A percentile compares a stretch with the other conserved stretches of the same genome.
phyloP scores from a whole-genome alignment of 1,140 invertebrate genomes.

The Ips typographus region DNA sequence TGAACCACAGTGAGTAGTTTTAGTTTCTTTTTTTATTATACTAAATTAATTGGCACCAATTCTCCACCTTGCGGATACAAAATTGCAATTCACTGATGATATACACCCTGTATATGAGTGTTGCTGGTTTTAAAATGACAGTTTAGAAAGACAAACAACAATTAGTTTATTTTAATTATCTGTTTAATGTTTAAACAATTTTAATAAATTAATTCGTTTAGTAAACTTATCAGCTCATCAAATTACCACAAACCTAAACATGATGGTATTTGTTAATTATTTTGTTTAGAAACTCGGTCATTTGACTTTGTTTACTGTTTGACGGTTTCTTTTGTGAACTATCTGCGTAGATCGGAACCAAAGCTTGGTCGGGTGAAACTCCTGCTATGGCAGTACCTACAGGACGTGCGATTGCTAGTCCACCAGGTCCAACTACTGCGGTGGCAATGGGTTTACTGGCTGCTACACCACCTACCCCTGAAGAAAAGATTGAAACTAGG shows the following conservation, averaged over 20 bases:
- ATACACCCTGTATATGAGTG: too few relatives aligned
- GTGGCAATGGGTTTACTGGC: slow-evolving; percentile 67
- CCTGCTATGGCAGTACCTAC: slow-evolving; percentile 71
- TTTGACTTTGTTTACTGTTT: slow-evolving; percentile 36
- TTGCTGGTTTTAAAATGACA: too few relatives aligned
- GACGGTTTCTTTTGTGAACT: slow-evolving; percentile 37
- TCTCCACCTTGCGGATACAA: too few relatives aligned
- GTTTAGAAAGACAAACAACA: too few relatives aligned
- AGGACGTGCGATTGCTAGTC: slow-evolving; percentile 66
- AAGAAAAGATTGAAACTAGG: slow-evolving; percentile 8
- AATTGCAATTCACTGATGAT: too few relatives aligned
- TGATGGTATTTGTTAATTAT: slow-evolving; percentile 50
- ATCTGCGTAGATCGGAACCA: slow-evolving; percentile 46
- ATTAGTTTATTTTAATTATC: too few relatives aligned
- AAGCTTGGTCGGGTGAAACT: slow-evolving; percentile 57
- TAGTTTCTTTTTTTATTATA: too few relatives aligned
- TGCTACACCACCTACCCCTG: slow-evolving; percentile 65
- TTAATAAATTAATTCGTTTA: too few relatives aligned
- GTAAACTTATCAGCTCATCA: too few relatives aligned
- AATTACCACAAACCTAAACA: neutral
- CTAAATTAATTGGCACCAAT: too few relatives aligned
- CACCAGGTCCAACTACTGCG: slow-evolving; percentile 65
- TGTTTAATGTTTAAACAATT: too few relatives aligned
- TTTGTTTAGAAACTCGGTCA: slow-evolving; percentile 46
- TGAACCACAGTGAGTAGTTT: too few relatives aligned